Conservation (phyloP, 2,797 vertebrate species). For the Schizopygopsis pylzovi region DNA sequence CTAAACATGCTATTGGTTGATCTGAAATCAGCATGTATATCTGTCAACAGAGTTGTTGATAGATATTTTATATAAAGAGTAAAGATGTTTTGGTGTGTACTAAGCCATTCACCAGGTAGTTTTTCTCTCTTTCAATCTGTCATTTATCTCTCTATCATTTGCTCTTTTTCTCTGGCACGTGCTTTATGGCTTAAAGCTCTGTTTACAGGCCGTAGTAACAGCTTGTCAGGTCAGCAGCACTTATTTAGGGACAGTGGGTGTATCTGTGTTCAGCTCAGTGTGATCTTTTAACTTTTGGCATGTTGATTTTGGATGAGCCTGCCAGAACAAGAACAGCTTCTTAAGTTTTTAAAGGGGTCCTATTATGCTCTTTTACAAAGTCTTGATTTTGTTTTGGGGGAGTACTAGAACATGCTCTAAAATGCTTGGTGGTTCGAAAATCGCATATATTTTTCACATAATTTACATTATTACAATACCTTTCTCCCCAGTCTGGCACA, state of each 20-base stretch:
- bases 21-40: background rate
- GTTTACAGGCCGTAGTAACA: background rate
- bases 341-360: background rate
- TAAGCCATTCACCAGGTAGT: background rate
- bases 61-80: background rate
- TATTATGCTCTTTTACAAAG: no score
- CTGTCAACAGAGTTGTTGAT: background rate
- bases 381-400: no score
- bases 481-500: no score
- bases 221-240: background rate
- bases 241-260: background rate
- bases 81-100: background rate
- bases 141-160: background rate
- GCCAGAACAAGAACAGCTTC: background rate
- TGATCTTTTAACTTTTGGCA: constrained; percentile 24
- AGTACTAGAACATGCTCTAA: no score
- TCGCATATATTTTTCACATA: no score
- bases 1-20: background rate
- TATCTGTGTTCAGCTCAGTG: constrained; percentile 3
- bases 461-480: no score
- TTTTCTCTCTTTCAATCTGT: background rate
- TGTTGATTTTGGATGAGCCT: background rate
- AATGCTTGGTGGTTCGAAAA: no score
- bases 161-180: background rate
- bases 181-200: background rate